These are phyloP conservation scores for Oncorhynchus clarkii DNA, from an alignment of 2,113 vertebrate species.

Conservation along the genomic window DNA sequence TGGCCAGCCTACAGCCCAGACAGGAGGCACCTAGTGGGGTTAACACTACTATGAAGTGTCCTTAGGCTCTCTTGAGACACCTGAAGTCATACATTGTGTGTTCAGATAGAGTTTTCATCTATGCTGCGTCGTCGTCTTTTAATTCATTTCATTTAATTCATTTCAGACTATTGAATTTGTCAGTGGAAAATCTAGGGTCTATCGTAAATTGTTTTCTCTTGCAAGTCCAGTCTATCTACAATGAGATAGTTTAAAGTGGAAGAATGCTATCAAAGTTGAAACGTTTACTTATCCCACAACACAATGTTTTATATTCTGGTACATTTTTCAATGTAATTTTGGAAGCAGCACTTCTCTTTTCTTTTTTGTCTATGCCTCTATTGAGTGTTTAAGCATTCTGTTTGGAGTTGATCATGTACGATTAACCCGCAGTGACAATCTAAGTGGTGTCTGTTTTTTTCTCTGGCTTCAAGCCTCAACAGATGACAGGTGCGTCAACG, in stretches of 20 bases:
- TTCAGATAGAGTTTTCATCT: neutral
- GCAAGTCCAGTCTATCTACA: neutral
- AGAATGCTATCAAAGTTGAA: neutral
- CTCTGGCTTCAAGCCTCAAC: neutral
- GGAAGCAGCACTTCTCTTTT: neutral
- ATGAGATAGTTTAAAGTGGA: neutral
- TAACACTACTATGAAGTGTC: neutral
- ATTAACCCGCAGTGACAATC: neutral
- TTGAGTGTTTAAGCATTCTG: neutral
- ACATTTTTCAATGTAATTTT: neutral
- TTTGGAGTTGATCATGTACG: neutral
- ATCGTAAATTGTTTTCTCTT: neutral
- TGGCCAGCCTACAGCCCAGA: constrained; percentile 17
- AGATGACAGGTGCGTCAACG: neutral
- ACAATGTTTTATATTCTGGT: too few relatives aligned
- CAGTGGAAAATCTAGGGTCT: neutral
- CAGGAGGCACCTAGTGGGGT: constrained; percentile 7
- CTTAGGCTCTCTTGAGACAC: neutral
- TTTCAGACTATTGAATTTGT: neutral
- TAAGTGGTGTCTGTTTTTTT: neutral
- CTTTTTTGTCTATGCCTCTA: neutral
- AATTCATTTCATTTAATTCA: neutral
- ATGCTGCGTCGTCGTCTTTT: neutral
- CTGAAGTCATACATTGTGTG: neutral
- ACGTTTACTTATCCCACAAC: neutral